These are phyloP conservation scores for Pomatorhinus ruficollis DNA, from an alignment of 2,113 vertebrate genomes.

Conservation along the genomic window DNA sequence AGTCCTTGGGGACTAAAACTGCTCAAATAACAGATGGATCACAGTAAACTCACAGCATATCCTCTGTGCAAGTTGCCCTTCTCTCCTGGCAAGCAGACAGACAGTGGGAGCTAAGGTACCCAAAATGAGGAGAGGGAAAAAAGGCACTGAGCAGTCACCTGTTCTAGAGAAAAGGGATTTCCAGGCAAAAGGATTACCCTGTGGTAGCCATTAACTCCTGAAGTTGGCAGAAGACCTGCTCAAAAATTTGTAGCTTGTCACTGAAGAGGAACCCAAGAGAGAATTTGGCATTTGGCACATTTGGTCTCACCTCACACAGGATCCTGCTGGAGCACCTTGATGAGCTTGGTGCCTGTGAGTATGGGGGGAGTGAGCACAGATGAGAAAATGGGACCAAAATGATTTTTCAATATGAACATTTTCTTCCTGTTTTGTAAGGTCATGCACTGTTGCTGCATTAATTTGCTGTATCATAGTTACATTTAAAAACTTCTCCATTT, in stretches of 20 bases:
- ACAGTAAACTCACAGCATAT: background rate
- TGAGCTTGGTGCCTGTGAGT: background rate
- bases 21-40: background rate
- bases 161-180: background rate
- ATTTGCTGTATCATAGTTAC: background rate
- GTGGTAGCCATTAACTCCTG: background rate
- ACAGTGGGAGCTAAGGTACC: background rate
- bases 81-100: background rate
- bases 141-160: background rate
- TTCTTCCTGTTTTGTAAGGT: background rate
- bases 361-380: rapidly evolving
- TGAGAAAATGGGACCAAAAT: background rate
- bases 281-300: background rate
- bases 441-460: background rate
- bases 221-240: background rate
- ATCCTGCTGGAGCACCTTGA: background rate
- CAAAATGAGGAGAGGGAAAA: background rate
- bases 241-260: background rate
- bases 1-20: background rate
- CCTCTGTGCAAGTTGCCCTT: background rate
- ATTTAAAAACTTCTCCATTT: background rate
- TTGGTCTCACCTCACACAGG: background rate
- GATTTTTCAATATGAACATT: rapidly evolving
- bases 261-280: background rate
- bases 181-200: background rate